phyloP scores from a whole-genome alignment of 2,888 invertebrate genomes.

The Cephus runcator region DNA sequence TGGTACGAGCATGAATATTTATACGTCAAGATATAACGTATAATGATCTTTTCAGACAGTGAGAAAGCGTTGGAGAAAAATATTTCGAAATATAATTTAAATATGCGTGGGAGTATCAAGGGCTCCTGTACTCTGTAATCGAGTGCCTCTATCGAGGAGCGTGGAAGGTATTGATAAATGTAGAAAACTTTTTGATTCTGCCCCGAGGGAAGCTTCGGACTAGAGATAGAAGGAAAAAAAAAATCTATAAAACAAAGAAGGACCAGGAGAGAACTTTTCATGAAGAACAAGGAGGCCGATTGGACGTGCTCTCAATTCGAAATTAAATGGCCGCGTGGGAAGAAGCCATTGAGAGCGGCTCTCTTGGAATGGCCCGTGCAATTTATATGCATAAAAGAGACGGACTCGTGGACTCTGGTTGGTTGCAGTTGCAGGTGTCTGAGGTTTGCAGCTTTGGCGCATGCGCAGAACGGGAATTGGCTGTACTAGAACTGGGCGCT shows the following conservation, averaged over 20 bases:
- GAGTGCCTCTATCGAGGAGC: too few species aligned
- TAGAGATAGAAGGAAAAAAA: background rate
- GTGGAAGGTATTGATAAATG: background rate
- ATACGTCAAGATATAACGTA: background rate
- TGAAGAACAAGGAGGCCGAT: background rate
- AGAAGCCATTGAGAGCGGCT: background rate
- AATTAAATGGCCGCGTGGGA: constrained; percentile 3
- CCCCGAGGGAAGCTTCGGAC: background rate
- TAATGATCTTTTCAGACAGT: background rate
- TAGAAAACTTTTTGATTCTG: background rate
- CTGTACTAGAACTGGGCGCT: background rate
- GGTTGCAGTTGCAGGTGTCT: background rate
- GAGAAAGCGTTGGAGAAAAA: background rate
- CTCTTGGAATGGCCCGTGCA: background rate
- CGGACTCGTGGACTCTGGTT: background rate
- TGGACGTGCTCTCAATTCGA: background rate
- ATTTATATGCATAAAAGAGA: background rate
- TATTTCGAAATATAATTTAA: background rate
- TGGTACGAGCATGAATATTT: background rate
- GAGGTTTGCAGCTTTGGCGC: background rate
- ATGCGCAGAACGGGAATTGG: background rate
- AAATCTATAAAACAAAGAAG: background rate
- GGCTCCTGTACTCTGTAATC: background rate
- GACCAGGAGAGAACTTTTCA: background rate
- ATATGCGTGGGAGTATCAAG: background rate